Percentiles rank a stretch among this genome's conserved stretches.
Evolutionary conservation across 2,797 vertebrate genomes (phyloP).

Genomic region (Gymnodraco acuticeps): DNA sequence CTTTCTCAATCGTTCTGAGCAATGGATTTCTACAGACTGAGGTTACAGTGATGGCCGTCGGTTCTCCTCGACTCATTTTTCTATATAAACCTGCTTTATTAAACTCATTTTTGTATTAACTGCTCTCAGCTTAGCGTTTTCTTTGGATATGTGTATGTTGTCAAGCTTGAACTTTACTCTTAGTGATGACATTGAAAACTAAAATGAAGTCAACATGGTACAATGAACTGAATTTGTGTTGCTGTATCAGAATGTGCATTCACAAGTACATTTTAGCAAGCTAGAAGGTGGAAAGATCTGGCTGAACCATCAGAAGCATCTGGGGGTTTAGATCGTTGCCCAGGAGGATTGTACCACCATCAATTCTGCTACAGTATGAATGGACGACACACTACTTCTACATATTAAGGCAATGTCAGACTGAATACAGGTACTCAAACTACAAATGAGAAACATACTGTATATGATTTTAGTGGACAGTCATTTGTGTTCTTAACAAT

Average conservation of each 20-base stretch:
- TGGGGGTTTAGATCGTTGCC: background rate
- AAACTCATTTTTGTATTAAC: background rate
- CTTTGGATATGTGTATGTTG: background rate
- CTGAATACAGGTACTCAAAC: background rate
- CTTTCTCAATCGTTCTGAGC: background rate
- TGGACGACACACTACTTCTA: background rate
- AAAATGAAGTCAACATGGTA: background rate
- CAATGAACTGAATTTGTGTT: background rate
- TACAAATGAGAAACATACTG: too few species aligned
- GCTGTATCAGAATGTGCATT: background rate
- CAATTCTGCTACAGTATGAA: too few species aligned
- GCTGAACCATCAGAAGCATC: background rate
- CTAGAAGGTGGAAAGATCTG: too few species aligned
- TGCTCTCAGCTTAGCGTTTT: background rate
- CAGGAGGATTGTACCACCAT: background rate
- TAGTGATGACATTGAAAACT: background rate
- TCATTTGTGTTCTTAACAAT: background rate
- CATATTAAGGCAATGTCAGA: too few species aligned
- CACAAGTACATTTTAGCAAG: too few species aligned
- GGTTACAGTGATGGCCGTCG: background rate
- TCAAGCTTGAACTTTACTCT: background rate
- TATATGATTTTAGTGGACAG: background rate
- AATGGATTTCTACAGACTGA: background rate
- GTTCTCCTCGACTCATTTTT: conserved; percentile 12
- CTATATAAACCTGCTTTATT: background rate